These are phyloP conservation scores for Zaprionus taronus DNA, from an alignment of 1,140 invertebrate genomes.

Conservation along the genomic window DNA sequence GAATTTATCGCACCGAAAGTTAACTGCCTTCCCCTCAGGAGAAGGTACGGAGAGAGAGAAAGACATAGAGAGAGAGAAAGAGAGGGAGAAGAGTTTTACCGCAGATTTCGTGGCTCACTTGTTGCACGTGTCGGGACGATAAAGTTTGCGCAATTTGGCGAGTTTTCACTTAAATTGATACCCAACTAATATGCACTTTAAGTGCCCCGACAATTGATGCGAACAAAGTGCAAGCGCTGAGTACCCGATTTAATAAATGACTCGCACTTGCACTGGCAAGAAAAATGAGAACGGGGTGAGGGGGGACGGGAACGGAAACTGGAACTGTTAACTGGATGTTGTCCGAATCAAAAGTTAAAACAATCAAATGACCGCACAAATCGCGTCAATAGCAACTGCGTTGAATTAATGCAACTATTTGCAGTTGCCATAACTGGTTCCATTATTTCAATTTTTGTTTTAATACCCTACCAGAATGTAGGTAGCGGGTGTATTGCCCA, in stretches of 20 bases:
- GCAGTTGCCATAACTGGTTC: constrained; percentile 78
- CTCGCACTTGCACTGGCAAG: background rate
- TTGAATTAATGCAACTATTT: constrained; percentile 47
- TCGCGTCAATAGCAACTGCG: constrained; percentile 38
- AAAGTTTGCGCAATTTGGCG: constrained; percentile 54
- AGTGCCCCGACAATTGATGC: constrained; percentile 29
- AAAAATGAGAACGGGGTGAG: background rate
- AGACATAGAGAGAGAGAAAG: constrained; percentile 19
- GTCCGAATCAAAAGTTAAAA: constrained; percentile 61
- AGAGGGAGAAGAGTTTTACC: background rate
- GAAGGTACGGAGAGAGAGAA: constrained; percentile 32
- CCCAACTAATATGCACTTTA: constrained; percentile 39
- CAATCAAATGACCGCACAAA: constrained; percentile 69
- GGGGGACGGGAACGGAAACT: background rate
- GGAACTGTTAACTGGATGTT: constrained; percentile 71
- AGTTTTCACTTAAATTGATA: constrained; percentile 66
- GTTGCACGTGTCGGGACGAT: constrained; percentile 41
- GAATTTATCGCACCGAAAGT: constrained; percentile 75
- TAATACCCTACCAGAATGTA: background rate
- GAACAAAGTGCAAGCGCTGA: constrained; percentile 47
- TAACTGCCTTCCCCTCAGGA: constrained; percentile 45
- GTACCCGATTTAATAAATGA: constrained; percentile 53
- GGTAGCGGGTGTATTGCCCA: background rate
- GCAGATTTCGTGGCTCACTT: constrained; percentile 46
- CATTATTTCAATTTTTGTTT: constrained; percentile 41